Percentiles rank a stretch among this genome's conserved stretches.
phyloP scores from a whole-genome alignment of 2,113 vertebrate species.

The Elachura formosa region DNA sequence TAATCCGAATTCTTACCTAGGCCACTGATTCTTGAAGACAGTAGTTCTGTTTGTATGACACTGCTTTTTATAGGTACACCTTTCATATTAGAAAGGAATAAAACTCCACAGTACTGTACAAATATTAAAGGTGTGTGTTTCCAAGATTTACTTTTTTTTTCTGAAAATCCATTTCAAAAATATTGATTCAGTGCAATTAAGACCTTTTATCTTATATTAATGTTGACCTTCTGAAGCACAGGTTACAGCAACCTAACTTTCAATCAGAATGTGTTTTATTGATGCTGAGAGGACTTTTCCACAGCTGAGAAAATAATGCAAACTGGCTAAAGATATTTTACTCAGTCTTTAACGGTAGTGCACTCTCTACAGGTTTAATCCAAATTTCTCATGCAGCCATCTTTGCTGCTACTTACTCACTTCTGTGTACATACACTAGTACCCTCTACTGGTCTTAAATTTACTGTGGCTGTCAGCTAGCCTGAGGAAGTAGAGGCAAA shows the following conservation, averaged over 20 bases:
- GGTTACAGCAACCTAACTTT: not conserved
- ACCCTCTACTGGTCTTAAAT: conserved; percentile 45
- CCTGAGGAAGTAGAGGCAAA: not conserved
- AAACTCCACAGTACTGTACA: not conserved
- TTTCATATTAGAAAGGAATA: not conserved
- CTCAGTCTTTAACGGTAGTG: not conserved
- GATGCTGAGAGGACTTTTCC: not conserved
- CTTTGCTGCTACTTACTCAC: not conserved
- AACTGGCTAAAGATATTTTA: not conserved
- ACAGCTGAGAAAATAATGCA: not conserved
- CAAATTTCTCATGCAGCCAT: conserved; percentile 2
- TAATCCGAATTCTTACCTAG: not conserved
- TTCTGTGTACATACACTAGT: not conserved
- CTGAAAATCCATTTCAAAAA: not conserved
- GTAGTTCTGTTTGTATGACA: not conserved
- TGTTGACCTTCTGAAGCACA: not conserved
- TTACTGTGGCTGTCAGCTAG: not conserved
- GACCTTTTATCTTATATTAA: not conserved
- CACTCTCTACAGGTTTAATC: not conserved
- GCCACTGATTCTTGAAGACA: not conserved
- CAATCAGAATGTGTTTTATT: not conserved
- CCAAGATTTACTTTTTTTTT: not conserved
- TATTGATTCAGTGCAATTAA: not conserved
- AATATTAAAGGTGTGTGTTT: not conserved
- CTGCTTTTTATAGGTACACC: not conserved